Evolutionary conservation across 2,797 vertebrate genomes (phyloP).

Genomic region (Hylomyscus alleni): DNA sequence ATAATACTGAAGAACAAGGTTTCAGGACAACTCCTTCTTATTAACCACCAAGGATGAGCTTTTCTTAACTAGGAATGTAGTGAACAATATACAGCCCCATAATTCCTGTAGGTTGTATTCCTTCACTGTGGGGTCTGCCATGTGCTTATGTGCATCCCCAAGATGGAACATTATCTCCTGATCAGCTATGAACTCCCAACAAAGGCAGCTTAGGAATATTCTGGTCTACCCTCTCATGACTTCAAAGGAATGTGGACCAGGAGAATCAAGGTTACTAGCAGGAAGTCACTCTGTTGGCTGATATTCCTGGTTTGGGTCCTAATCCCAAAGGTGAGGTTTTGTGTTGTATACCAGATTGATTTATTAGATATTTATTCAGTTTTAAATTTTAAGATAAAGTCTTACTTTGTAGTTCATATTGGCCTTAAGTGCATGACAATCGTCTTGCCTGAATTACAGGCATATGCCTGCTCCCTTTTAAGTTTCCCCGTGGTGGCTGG

Average conservation of each 20-base stretch:
- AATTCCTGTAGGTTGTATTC: not conserved
- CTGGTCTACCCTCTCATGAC: not conserved
- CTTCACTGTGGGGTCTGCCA: not conserved
- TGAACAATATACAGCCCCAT: not conserved
- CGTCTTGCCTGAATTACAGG: not conserved
- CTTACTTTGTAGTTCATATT: not conserved
- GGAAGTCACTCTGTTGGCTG: not conserved
- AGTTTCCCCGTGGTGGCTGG: not conserved
- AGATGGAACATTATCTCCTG: not conserved
- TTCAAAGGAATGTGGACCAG: not conserved
- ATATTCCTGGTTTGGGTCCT: not conserved
- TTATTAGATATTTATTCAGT: not conserved
- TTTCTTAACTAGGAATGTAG: slow-evolving; percentile 9
- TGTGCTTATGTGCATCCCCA: not conserved
- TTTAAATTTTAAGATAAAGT: not conserved
- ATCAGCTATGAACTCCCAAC: not conserved
- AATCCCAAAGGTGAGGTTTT: not conserved
- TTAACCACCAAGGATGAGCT: not conserved
- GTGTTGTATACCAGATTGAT: not conserved
- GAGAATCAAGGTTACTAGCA: not conserved
- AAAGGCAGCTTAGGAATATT: not conserved
- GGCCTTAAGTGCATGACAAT: not conserved
- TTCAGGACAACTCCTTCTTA: not conserved
- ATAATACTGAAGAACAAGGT: not conserved
- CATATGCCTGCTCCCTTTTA: not conserved